These are phyloP conservation scores for Caenorhabditis zanzibari DNA, from an alignment of 2,888 invertebrate genomes.

Conservation along the genomic window DNA sequence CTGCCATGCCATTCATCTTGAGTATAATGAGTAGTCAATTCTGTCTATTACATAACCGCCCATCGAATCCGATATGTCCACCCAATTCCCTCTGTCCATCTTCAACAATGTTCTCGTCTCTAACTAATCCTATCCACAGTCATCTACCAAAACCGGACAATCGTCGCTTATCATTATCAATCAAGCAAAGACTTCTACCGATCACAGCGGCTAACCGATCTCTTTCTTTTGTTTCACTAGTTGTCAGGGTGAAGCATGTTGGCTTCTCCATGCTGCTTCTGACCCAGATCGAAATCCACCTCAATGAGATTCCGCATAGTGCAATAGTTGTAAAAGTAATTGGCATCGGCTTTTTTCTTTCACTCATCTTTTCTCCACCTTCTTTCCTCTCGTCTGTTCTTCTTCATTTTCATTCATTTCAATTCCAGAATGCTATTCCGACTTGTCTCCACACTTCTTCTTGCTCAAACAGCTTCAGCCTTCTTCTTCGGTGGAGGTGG, in stretches of 20 bases:
- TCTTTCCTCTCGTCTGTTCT: conserved; percentile 6
- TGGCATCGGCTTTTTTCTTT: conserved; percentile 28
- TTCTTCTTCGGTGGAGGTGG: conserved; percentile 70
- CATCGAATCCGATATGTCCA: conserved; percentile 33
- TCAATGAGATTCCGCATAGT: conserved; percentile 40
- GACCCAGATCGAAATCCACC: conserved; percentile 48
- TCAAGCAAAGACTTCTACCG: conserved; percentile 37
- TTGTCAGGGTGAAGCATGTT: conserved; percentile 22
- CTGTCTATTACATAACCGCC: conserved; percentile 57
- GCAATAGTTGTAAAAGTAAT: conserved; percentile 64
- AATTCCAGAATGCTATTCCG: conserved; percentile 61
- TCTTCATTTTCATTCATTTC: conserved; percentile 26
- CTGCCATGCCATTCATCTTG: conserved; percentile 35
- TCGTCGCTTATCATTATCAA: conserved; percentile 57
- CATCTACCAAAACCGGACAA: conserved; percentile 34
- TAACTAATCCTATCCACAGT: conserved; percentile 17
- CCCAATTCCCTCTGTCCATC: conserved; percentile 4
- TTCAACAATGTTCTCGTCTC: conserved; percentile 20
- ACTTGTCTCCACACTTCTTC: conserved; percentile 51
- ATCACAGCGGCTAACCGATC: conserved; percentile 39
- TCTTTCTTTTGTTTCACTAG: conserved; percentile 37
- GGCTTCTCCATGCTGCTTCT: conserved; percentile 29
- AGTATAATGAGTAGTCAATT: conserved; percentile 49
- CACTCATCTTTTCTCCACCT: conserved; percentile 17
- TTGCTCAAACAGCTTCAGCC: conserved; percentile 47